A percentile compares a stretch with the other conserved stretches of the same genome.
Evolutionary conservation across 1,140 invertebrate species (phyloP).

Genomic region (Drosophila nigromelanica): DNA sequence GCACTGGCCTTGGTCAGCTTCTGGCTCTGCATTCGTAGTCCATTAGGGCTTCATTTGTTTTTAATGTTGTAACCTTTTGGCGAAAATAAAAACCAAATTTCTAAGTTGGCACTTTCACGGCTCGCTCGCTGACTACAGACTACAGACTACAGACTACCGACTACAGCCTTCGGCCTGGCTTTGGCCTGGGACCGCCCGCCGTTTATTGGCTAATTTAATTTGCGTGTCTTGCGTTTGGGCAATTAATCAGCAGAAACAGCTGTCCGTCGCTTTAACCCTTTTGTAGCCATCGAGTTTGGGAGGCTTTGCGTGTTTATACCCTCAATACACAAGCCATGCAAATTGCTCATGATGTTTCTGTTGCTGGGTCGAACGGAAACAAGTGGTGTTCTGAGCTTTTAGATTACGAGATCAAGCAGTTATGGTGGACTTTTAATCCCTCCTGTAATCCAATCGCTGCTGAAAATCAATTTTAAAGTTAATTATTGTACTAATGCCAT

Average conservation of each 20-base stretch:
- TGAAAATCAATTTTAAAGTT: slow-evolving; percentile 12
- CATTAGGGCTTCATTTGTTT: slow-evolving; percentile 82
- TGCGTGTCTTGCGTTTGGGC: slow-evolving; percentile 80
- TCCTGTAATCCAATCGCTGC: neutral
- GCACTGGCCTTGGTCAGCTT: slow-evolving; percentile 46
- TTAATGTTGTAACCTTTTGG: slow-evolving; percentile 78
- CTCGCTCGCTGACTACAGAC: slow-evolving; percentile 22
- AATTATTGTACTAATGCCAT: neutral
- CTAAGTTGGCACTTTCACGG: slow-evolving; percentile 79
- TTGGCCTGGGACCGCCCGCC: slow-evolving; percentile 50
- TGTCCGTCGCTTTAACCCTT: slow-evolving; percentile 74
- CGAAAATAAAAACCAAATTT: slow-evolving; percentile 64
- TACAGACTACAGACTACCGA: neutral
- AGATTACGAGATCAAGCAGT: slow-evolving; percentile 17
- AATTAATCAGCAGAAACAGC: slow-evolving; percentile 80
- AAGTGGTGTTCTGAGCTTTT: slow-evolving; percentile 5
- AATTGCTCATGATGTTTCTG: slow-evolving; percentile 2
- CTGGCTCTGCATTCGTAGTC: slow-evolving; percentile 64
- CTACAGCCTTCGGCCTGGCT: slow-evolving; percentile 2
- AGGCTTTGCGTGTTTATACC: slow-evolving; percentile 30
- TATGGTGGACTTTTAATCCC: slow-evolving; percentile 7
- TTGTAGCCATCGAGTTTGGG: slow-evolving; percentile 7
- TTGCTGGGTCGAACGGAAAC: slow-evolving; percentile 1
- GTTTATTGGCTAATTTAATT: slow-evolving; percentile 82
- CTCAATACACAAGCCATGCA: neutral